These are phyloP conservation scores for Xestia ashworthii DNA, from an alignment of 2,888 invertebrate species.

Conservation along the genomic window DNA sequence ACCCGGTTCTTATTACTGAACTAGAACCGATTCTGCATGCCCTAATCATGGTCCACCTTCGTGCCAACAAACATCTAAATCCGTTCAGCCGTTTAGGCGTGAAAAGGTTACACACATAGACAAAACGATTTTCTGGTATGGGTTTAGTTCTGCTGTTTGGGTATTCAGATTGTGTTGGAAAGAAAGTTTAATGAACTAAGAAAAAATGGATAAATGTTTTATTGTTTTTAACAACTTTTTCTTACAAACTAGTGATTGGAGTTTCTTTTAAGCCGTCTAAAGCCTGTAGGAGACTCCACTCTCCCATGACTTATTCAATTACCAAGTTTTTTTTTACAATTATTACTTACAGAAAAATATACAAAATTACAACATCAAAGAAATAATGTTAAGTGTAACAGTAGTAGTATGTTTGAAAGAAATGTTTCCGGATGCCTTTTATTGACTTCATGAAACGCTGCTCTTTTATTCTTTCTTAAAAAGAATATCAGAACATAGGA, in stretches of 20 bases:
- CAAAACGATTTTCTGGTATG: background rate
- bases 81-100: background rate
- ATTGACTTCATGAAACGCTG: background rate
- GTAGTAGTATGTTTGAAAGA: too few relatives aligned
- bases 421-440: background rate
- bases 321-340: too few relatives aligned
- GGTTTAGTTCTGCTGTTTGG: background rate
- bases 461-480: conserved; percentile 1
- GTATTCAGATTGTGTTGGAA: background rate
- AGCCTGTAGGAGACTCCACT: too few relatives aligned
- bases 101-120: background rate
- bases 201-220: too few relatives aligned
- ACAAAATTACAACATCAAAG: too few relatives aligned
- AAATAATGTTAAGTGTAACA: too few relatives aligned
- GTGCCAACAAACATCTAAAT: background rate
- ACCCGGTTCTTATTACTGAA: background rate
- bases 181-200: background rate
- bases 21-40: background rate
- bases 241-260: too few relatives aligned
- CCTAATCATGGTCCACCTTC: background rate
- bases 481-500: background rate
- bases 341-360: too few relatives aligned
- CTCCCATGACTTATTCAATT: too few relatives aligned
- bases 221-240: too few relatives aligned
- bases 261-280: too few relatives aligned